Conservation (phyloP, 2,888 invertebrate species). For the Cosmia trapezina region DNA sequence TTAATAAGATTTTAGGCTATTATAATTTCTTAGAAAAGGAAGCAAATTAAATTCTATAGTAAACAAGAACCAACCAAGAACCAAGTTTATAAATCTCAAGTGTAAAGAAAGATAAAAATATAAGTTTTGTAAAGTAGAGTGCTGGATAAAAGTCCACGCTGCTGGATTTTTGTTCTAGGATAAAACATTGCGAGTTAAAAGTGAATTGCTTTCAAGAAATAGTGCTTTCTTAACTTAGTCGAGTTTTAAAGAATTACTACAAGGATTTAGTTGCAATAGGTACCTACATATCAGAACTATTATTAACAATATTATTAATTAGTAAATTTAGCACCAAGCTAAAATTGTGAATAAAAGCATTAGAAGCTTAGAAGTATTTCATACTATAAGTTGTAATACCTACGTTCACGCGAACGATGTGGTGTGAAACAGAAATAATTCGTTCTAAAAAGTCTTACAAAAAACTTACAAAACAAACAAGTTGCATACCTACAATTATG, state of each 20-base stretch:
- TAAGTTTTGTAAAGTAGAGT: background rate
- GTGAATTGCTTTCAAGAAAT: slow-evolving; percentile 26
- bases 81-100: background rate
- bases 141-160: background rate
- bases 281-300: slow-evolving; percentile 13
- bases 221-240: slow-evolving; percentile 9
- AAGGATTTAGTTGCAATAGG: slow-evolving; percentile 1
- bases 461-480: background rate
- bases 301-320: too few relatives aligned
- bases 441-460: background rate
- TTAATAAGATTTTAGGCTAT: background rate
- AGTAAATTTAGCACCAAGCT: slow-evolving; percentile 32
- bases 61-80: background rate
- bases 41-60: background rate
- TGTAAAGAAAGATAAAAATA: background rate
- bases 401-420: slow-evolving; percentile 11
- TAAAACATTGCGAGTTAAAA: slow-evolving; percentile 26
- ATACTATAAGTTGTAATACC: slow-evolving; percentile 30
- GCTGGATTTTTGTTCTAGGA: slow-evolving; percentile 9
- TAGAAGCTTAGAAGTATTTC: slow-evolving; percentile 31
- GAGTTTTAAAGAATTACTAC: background rate
- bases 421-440: background rate
- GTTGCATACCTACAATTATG: too few relatives aligned
- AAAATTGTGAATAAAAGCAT: slow-evolving; percentile 32
- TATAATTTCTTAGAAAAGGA: background rate